Percentiles rank a stretch among this genome's conserved stretches.
Conservation (phyloP, 1,140 invertebrate species). For the Rhagoletis zephyria region DNA sequence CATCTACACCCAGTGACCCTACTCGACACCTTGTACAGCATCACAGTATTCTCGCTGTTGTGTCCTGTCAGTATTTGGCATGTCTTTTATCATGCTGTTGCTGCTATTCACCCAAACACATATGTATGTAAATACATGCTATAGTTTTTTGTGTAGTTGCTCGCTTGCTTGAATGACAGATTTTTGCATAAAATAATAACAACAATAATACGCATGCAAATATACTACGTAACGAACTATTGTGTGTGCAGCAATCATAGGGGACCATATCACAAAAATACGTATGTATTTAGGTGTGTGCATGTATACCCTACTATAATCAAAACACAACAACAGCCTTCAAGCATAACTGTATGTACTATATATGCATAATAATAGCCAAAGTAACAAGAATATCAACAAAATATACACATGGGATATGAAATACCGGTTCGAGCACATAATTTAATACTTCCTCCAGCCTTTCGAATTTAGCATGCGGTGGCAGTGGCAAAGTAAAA, state of each 20-base stretch:
- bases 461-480: not conserved
- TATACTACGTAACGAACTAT: constrained; percentile 32
- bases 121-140: constrained; percentile 9
- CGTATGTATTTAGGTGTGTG: not conserved
- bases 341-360: not conserved
- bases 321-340: not conserved
- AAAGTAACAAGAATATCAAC: constrained; percentile 33
- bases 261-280: not conserved
- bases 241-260: constrained; percentile 16
- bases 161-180: constrained; percentile 35
- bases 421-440: constrained; percentile 9
- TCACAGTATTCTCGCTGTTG: not conserved
- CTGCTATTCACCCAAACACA: not conserved
- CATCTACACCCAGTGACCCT: constrained; percentile 25
- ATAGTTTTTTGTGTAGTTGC: not conserved
- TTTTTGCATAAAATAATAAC: constrained; percentile 46
- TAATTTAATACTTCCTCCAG: constrained; percentile 27
- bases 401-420: constrained; percentile 41
- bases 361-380: constrained; percentile 39
- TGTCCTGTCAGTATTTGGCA: constrained; percentile 25
- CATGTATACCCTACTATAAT: not conserved
- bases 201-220: not conserved
- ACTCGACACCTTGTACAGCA: constrained; percentile 35
- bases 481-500: not conserved
- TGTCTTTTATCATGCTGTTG: constrained; percentile 31